Conservation (phyloP, 2,888 invertebrate genomes). For the Caenorhabditis panamensis region DNA sequence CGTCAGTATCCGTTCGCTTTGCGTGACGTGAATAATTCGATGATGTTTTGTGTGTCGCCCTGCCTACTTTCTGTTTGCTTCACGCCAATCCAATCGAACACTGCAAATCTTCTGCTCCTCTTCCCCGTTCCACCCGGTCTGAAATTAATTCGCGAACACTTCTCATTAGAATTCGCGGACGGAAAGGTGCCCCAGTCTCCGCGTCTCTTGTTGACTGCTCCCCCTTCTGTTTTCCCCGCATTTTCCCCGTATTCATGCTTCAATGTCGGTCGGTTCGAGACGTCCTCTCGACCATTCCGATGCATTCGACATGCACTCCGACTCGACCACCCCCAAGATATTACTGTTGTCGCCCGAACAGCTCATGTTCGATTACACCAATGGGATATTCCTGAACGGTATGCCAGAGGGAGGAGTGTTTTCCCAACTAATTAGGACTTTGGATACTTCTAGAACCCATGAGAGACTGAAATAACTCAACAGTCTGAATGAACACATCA, state of each 20-base stretch:
- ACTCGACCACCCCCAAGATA: slow-evolving; percentile 44
- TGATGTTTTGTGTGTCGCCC: slow-evolving; percentile 32
- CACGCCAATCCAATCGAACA: too few relatives aligned
- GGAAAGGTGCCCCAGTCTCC: slow-evolving; percentile 13
- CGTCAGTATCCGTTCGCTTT: slow-evolving; percentile 38
- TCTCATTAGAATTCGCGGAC: slow-evolving; percentile 47
- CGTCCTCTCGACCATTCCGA: slow-evolving; percentile 39
- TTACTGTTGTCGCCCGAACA: slow-evolving; percentile 43
- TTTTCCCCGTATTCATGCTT: not conserved
- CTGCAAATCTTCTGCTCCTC: slow-evolving; percentile 8
- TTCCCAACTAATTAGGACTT: too few relatives aligned
- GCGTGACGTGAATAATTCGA: slow-evolving; percentile 56
- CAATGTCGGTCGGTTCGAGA: slow-evolving; percentile 3
- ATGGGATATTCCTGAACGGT: slow-evolving; percentile 41
- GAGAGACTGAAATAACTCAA: too few relatives aligned
- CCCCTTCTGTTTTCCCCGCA: slow-evolving; percentile 5
- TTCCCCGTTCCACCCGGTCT: not conserved
- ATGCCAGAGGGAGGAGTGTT: too few relatives aligned
- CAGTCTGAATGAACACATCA: too few relatives aligned
- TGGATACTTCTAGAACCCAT: too few relatives aligned
- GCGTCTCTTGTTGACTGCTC: slow-evolving; percentile 17
- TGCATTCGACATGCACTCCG: slow-evolving; percentile 38
- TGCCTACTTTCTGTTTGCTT: slow-evolving; percentile 5
- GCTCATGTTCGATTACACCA: slow-evolving; percentile 49
- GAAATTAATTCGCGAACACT: slow-evolving; percentile 47